Conservation (phyloP, 2,888 invertebrate species). For the Dinocampus coccinellae region DNA sequence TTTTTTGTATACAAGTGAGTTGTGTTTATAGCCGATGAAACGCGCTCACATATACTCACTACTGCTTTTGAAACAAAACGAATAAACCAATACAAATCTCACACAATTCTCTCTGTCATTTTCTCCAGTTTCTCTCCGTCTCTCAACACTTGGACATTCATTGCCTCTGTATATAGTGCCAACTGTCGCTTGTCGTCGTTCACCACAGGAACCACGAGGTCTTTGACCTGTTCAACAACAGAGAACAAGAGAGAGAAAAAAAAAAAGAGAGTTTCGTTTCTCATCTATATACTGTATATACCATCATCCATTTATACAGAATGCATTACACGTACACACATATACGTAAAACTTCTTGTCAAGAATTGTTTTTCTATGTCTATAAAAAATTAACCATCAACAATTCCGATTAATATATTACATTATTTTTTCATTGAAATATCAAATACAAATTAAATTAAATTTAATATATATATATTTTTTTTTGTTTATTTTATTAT, state of each 20-base stretch:
- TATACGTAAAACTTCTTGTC: conserved; percentile 9
- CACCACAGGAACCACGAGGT: conserved; percentile 33
- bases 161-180: not conserved
- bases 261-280: conserved; percentile 17
- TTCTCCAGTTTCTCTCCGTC: no score
- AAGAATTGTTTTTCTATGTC: conserved; percentile 25
- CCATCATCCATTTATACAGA: conserved; percentile 26
- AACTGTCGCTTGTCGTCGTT: conserved; percentile 5
- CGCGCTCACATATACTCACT: conserved; percentile 9
- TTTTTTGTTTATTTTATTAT: no score
- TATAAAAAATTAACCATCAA: not conserved
- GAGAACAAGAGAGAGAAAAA: no score
- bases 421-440: no score
- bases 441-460: no score
- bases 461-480: no score
- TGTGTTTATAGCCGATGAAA: conserved; percentile 11
- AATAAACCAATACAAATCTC: conserved; percentile 11
- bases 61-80: conserved; percentile 11
- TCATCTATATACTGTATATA: conserved; percentile 6
- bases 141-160: not conserved
- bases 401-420: no score
- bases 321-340: conserved; percentile 37
- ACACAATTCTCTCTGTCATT: no score
- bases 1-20: conserved; percentile 2
- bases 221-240: conserved; percentile 43